Base-by-base conservation (phyloP, 92 coral and sea anemone species). In the Actinostola sp. region DNA sequence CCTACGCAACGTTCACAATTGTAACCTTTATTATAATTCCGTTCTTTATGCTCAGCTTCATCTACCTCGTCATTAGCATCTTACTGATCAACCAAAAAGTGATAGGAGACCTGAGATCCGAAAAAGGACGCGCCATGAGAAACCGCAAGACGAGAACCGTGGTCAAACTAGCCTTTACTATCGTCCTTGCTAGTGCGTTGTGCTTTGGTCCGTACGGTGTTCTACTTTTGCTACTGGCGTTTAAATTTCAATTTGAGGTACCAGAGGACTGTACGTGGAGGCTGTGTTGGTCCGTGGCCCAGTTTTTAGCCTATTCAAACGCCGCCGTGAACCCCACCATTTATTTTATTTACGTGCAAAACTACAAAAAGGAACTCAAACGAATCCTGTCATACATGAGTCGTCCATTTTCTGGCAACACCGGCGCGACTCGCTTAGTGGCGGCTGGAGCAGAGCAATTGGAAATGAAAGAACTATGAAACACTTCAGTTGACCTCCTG, bases 251-350 rank as follows among this genome's bases (percentile, higher is more conserved):
- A 30, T 71, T 32, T 34, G 16, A 43, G 0, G 23, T 58, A 6
- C 77, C 77, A 2, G 8, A 8, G 1, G 77, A 44, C 6, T 71
- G 77, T 21, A 1, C 48, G 3, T 71, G 77, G 77, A 10, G 0
- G 1, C 3, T 71, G 0, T 56, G n/a, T 13, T 9, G 25, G 19
- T 4, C 5, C 5, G 0, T 59, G 8, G 24, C 54, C 4, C 39
- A 33, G 1, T 20, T 71, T 29, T 36, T 58, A 5, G 66, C 65
- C 17, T 29, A n/a, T 17, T 71, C 77, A 0, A 71, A 71, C 67
- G 66, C 77, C 2, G 77, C 77, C 23, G 62, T 71, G 19, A 71
- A 71, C 63, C 77, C 77, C 0, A 36, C 66, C 17, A 59, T 71
- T 17, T 71, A 71, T 24, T 71, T 71, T 17, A 38, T 71, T 26